A percentile compares a stretch with the other conserved stretches of the same genome.
phyloP scores from a whole-genome alignment of 2,888 invertebrate genomes.

The Lottia scabra region DNA sequence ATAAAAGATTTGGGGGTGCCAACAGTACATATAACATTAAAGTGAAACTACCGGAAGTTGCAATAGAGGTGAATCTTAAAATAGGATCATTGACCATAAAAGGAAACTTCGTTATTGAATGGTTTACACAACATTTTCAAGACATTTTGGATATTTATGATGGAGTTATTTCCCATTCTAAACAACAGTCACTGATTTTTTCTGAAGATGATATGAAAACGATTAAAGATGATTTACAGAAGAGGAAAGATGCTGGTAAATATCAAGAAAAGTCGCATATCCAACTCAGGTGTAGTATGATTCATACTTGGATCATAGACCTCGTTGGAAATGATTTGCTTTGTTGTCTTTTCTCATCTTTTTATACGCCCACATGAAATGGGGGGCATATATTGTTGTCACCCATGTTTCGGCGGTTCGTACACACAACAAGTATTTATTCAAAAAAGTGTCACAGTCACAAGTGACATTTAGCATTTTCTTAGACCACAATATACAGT shows the following conservation, averaged over 20 bases:
- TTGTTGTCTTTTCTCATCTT: too few relatives aligned
- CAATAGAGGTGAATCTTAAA: constrained; percentile 49
- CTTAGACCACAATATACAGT: too few relatives aligned
- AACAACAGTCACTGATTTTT: constrained; percentile 32
- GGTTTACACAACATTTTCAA: constrained; percentile 53
- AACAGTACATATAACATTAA: constrained; percentile 46
- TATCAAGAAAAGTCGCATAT: constrained; percentile 8
- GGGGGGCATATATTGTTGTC: too few relatives aligned
- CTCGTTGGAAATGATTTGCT: too few relatives aligned
- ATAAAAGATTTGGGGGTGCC: constrained; percentile 42
- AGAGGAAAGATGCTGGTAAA: too few relatives aligned
- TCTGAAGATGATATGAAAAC: constrained; percentile 37
- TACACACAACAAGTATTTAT: too few relatives aligned
- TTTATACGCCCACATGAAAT: too few relatives aligned
- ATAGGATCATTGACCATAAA: constrained; percentile 52
- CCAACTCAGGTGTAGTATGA: neutral
- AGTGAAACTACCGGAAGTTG: constrained; percentile 53
- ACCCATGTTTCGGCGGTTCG: too few relatives aligned
- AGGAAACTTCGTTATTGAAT: constrained; percentile 55
- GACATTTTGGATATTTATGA: constrained; percentile 50
- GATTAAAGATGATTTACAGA: constrained; percentile 23
- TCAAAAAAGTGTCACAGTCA: too few relatives aligned
- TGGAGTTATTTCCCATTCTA: constrained; percentile 25
- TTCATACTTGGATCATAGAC: too few relatives aligned
- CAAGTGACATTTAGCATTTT: too few relatives aligned